Base-by-base conservation (phyloP, 2,797 vertebrate genomes). In the Gobionotothen gibberifrons region DNA sequence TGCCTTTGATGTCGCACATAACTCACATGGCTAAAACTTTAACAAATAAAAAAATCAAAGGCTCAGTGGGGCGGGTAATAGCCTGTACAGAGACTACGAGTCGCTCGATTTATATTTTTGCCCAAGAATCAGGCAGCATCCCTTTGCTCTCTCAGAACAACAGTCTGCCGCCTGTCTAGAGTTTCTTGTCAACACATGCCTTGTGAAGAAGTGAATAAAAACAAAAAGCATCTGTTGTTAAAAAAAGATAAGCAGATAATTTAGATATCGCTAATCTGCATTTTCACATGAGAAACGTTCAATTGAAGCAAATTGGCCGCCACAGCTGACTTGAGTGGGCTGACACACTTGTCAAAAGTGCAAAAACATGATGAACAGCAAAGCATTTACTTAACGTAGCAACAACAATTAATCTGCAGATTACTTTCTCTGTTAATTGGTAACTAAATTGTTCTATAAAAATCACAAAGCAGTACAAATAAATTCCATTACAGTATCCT, bases 181-280 rank as follows among this genome's bases (percentile, higher is more conserved):
- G 40, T 55, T 75, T 93, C 84, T 81, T 87, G 92, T 90, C 89
- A 91, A 90, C 90, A 85, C 87, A 85, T 59, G 83, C 76, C 88
- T 85, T 43, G 49, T 72, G 84, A 84, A 76, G 58, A 71, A 56
- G 69, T 68, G 69, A 74, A 62, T 63, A 72, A 88, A 86, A 92
- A 87, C 76, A 90, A 83, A 89, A 67, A 72, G 55, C 87, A 90
- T 84, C 77, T 85, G 84, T 78, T 86, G 73, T 75, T 85, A 88
- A 64, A 78, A 63, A 56, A 59, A 85, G 85, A 90, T 86, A 89
- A 89, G 82, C 69, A 56, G 80, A 75, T 82, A 91, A 87, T 87
- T 72, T 49, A 40, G 39, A 76, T 82, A 72, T n/a, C 67, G 82
- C 55, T 77, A 56, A 21, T 72, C 66, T 75, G 22, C n/a, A 60